phyloP scores from a whole-genome alignment of 2,113 vertebrate species.

The Urocitellus parryii region DNA sequence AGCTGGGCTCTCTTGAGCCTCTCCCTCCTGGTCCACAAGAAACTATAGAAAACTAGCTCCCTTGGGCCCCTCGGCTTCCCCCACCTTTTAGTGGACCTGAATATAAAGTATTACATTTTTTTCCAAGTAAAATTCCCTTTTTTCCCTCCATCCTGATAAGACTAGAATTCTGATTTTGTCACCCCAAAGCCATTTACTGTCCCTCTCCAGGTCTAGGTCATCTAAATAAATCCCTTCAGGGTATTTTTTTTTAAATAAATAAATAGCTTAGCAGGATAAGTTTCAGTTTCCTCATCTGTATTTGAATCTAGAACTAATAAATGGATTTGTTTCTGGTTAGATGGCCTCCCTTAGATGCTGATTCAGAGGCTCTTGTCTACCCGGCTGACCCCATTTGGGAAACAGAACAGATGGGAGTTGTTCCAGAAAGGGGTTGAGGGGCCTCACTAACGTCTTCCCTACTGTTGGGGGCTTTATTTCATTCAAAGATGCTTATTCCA shows the following conservation, averaged over 20 bases:
- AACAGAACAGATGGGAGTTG: not conserved
- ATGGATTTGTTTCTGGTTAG: not conserved
- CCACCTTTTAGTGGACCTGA: not conserved
- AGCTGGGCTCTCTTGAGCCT: not conserved
- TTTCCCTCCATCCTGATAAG: not conserved
- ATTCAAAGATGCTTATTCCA: not conserved
- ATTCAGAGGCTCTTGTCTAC: not conserved
- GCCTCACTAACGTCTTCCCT: not conserved
- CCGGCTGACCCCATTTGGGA: not conserved
- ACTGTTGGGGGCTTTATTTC: not conserved
- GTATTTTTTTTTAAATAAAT: not conserved
- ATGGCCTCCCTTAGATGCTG: not conserved
- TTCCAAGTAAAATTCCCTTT: not conserved
- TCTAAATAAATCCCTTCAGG: not conserved
- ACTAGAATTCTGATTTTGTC: not conserved
- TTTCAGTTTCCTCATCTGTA: not conserved
- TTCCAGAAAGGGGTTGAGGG: not conserved
- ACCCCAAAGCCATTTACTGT: not conserved
- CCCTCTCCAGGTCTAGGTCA: not conserved
- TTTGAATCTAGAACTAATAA: not conserved
- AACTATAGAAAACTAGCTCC: not conserved
- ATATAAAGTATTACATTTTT: constrained; percentile 21
- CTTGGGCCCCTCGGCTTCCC: rapidly evolving
- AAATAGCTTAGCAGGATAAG: not conserved
- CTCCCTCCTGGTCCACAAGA: not conserved